Conservation (phyloP, 2,888 invertebrate species). For the Bruchidius siliquastri region DNA sequence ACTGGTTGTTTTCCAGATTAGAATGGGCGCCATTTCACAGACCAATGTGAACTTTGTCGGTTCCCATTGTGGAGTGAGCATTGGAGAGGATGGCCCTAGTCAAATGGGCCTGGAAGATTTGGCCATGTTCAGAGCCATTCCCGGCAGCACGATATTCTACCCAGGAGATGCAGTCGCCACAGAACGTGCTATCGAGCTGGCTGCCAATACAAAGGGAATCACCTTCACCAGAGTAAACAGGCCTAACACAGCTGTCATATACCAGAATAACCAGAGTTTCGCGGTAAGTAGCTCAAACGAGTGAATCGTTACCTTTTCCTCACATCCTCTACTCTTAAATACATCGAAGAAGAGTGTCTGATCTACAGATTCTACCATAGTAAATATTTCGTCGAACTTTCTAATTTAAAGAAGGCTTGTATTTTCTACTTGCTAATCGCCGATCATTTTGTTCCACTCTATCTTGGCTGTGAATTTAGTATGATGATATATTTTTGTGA, state of each 20-base stretch:
- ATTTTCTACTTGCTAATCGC: too few species aligned
- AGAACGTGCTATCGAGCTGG: constrained; percentile 92
- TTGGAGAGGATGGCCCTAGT: constrained; percentile 97
- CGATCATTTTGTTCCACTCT: too few species aligned
- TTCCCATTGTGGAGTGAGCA: constrained; percentile 96
- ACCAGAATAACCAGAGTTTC: constrained; percentile 79
- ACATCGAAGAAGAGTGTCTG: too few species aligned
- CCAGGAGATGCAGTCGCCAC: constrained; percentile 90
- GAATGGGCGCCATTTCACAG: constrained; percentile 99
- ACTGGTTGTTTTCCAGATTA: constrained; percentile 58
- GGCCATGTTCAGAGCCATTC: constrained; percentile 89
- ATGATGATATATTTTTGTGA: too few species aligned
- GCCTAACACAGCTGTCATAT: constrained; percentile 83
- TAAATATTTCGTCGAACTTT: too few species aligned
- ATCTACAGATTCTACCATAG: too few species aligned
- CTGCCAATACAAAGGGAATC: constrained; percentile 87
- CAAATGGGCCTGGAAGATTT: constrained; percentile 99
- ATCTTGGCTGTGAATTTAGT: too few species aligned
- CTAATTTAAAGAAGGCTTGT: too few species aligned
- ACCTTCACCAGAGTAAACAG: constrained; percentile 95
- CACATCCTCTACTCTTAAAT: too few species aligned
- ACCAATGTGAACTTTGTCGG: constrained; percentile 95
- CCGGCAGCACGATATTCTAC: constrained; percentile 75
- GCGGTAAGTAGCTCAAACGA: constrained; percentile 47
- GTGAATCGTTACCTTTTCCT: not conserved